Base-by-base conservation (phyloP, 2,888 invertebrate genomes). In the Mythimna pallens region DNA sequence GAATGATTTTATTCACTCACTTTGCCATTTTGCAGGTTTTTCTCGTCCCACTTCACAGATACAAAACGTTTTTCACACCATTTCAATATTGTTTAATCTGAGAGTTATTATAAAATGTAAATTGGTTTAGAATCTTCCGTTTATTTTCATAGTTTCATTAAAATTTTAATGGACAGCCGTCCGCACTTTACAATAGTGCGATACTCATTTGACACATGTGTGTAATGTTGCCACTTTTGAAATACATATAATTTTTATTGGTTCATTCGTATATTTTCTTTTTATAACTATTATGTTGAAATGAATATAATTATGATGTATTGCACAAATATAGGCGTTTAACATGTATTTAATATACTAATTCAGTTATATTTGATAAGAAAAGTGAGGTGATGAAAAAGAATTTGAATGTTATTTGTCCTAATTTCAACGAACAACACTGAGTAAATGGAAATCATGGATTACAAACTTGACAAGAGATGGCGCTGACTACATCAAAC, bases 21-120 rank as follows among this genome's bases (percentile, higher is more conserved):
- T 95, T 95, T 87, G 95, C 94, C 95, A 95, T 95, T 89, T 93
- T 94, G 90, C 78, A 76, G 68, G 76, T 57, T 84, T 83, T 78
- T 76, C 70, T 83, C 73, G 50, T 66, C 55, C 78, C 81, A 80
- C 84, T 66, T 76, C 64, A 74, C 78, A 63, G 75, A 82, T 76
- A 86, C 68, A 72, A 72, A 73, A 69, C 61, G 34, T 77, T 79
- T 73, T 84, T 91, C 81, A 90, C 74, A 89, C 82, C 93, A 93
- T 93, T 79, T 82, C 86, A 85, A 61, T 73, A 70, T 47, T 54
- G 62, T 58, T 47, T 67, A 55, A 54, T 73, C 25, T 9, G 22
- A 76, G 58, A 63, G 36, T 72, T 63, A 65, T 25, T 69, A 12
- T 47, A 57, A 57, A 65, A 74, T 58, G 52, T 68, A 61, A 66